Evolutionary conservation across 1,140 invertebrate species (phyloP).

Genomic region (Delia radicum): DNA sequence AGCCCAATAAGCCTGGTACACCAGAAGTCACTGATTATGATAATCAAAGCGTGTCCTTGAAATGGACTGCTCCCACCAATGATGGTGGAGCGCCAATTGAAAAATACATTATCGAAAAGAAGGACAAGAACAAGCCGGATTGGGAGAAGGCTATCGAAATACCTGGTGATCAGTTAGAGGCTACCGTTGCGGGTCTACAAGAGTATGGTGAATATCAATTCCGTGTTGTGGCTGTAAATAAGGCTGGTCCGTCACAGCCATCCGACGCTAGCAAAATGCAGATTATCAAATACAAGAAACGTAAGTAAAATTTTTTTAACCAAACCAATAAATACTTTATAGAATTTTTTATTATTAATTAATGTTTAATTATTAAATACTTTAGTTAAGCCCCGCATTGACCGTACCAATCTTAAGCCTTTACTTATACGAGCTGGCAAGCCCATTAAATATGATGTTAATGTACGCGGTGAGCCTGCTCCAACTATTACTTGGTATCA

Average conservation of each 20-base stretch:
- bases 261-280: conserved; percentile 93
- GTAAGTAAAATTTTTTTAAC: conserved; percentile 62
- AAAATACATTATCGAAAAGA: conserved; percentile 98
- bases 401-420: conserved; percentile 90
- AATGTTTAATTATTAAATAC: not conserved
- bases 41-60: conserved; percentile 88
- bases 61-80: conserved; percentile 87
- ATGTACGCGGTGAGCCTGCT: conserved; percentile 91
- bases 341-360: not conserved
- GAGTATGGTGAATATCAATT: conserved; percentile 95
- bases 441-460: conserved; percentile 87
- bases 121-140: conserved; percentile 83
- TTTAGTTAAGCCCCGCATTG: conserved; percentile 94
- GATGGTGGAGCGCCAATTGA: conserved; percentile 95
- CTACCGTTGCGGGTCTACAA: conserved; percentile 82
- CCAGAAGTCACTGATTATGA: conserved; percentile 91
- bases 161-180: conserved; percentile 73
- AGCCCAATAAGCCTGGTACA: conserved; percentile 81
- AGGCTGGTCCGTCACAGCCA: conserved; percentile 90
- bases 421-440: conserved; percentile 89
- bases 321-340: not conserved
- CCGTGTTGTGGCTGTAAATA: conserved; percentile 92
- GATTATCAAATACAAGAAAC: conserved; percentile 83
- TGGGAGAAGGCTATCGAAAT: conserved; percentile 93
- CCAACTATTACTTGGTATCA: conserved; percentile 85